Conservation (phyloP, 2,113 vertebrate species). For the Ciconia maguari region DNA sequence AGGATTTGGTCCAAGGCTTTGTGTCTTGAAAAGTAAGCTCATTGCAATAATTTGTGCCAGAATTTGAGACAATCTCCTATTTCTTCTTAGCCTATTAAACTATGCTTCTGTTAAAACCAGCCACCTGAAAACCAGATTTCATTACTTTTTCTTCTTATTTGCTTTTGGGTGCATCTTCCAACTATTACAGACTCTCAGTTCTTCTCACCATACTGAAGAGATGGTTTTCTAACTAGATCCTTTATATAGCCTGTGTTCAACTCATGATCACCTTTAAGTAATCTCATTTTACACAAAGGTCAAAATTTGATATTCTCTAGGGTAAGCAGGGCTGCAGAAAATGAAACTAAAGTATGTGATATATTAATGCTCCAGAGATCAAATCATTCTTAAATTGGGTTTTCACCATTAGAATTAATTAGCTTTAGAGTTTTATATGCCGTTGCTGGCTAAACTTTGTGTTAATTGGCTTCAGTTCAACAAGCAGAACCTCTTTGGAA, state of each 20-base stretch:
- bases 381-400: not conserved
- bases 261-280: not conserved
- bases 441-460: not conserved
- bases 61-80: not conserved
- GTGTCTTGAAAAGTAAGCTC: not conserved
- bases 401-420: constrained; percentile 14
- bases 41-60: not conserved
- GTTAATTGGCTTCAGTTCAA: constrained; percentile 10
- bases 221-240: not conserved
- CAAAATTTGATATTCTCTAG: not conserved
- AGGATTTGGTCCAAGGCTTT: not conserved
- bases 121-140: not conserved
- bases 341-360: not conserved
- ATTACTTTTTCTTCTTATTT: not conserved
- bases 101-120: not conserved
- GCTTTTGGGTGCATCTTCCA: not conserved
- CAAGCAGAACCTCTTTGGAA: not conserved
- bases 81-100: not conserved
- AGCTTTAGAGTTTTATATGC: not conserved
- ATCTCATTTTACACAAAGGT: not conserved
- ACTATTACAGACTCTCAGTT: not conserved
- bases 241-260: not conserved
- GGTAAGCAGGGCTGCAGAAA: not conserved
- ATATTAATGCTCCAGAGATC: not conserved
- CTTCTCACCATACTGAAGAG: not conserved